Conservation (phyloP, 1,140 invertebrate genomes). For the Trypoxylus dichotomus region DNA sequence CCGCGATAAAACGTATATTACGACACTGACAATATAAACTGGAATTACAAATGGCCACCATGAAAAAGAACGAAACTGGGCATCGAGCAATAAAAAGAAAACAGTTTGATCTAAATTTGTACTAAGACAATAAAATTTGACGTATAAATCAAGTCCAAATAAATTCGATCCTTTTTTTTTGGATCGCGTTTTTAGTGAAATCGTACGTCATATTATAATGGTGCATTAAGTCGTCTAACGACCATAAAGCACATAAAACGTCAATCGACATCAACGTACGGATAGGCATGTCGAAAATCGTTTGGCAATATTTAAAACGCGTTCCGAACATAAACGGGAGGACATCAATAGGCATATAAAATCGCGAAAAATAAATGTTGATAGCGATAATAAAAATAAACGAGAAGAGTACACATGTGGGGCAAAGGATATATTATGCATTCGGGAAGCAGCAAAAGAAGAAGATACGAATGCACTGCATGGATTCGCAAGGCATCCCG, state of each 20-base stretch:
- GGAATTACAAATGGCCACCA: background rate
- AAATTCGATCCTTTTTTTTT: background rate
- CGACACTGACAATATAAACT: background rate
- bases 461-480: background rate
- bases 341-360: background rate
- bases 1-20: background rate
- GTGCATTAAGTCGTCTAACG: background rate
- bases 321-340: background rate
- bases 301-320: background rate
- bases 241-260: constrained; percentile 8
- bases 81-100: background rate
- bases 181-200: background rate
- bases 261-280: background rate
- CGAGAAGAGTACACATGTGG: background rate
- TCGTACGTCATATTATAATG: background rate
- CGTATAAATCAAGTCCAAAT: background rate
- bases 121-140: background rate
- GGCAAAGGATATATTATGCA: background rate
- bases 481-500: background rate
- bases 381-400: background rate
- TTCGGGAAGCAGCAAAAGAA: background rate
- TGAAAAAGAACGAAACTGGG: background rate
- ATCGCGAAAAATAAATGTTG: background rate
- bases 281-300: background rate
- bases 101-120: background rate